A percentile compares a stretch with the other conserved stretches of the same genome.
These are phyloP conservation scores for Gorsachius magnificus DNA, from an alignment of 2,797 vertebrate species.

Conservation along the genomic window DNA sequence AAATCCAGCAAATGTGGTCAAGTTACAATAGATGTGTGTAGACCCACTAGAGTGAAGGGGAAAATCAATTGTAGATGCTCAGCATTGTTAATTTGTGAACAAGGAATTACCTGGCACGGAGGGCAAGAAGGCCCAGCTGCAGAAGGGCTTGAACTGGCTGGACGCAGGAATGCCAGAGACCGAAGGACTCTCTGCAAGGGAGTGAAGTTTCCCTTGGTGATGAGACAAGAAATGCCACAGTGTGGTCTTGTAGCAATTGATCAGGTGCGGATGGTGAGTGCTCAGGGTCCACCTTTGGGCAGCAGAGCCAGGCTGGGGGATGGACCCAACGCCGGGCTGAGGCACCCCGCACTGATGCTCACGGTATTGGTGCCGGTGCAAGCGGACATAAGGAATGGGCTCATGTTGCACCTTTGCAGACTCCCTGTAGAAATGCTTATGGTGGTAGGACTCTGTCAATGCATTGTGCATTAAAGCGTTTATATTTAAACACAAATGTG, in stretches of 20 bases:
- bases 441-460: background rate
- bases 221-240: background rate
- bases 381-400: fast-evolving
- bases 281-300: background rate
- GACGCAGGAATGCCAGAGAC: no score
- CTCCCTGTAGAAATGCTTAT: background rate
- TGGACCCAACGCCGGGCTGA: fast-evolving
- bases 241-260: background rate
- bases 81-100: background rate
- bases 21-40: background rate
- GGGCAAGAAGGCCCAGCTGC: background rate
- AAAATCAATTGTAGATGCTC: background rate
- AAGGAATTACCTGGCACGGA: background rate
- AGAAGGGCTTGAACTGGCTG: background rate
- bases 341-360: fast-evolving
- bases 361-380: fast-evolving
- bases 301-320: background rate
- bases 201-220: background rate
- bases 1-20: background rate
- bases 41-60: fast-evolving
- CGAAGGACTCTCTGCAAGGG: no score
- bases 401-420: fast-evolving
- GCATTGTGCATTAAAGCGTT: background rate
- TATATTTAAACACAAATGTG: background rate
- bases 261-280: fast-evolving